Base-by-base conservation (phyloP, 2,888 invertebrate genomes). In the Erebia epiphron region DNA sequence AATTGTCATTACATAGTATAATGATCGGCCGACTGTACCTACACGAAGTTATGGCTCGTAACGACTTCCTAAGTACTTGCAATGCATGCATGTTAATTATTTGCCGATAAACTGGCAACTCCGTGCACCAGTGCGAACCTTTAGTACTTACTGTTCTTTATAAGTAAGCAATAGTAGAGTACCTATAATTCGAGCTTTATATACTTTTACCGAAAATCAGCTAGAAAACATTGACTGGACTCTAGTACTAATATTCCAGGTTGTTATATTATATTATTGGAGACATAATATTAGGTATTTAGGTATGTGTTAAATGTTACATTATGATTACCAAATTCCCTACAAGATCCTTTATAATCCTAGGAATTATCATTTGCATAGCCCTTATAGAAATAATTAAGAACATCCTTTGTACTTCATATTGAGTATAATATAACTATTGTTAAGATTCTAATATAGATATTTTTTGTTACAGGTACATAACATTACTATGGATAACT, bases 41-140 rank as follows among this genome's bases (percentile, higher is more conserved):
- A 77, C 68, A 75, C 74, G 65, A 74, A 75, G 72, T 74, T 76
- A 76, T 71, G 64, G 70, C 72, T 71, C 72, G 72, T 79, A 79
- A 79, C 82, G 79, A 86, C 86, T 89, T 86, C 88, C 82, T 87
- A 87, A 89, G 88, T 86, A 86, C 86, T 82, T 67, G 79, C 80
- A 77, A 74, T 69, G 77, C 80, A 72, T 79, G 82, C 86, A 86
- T 87, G 84, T 82, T 83, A 83, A 88, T 85, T 85, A 85, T 78
- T 76, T 78, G 71, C 71, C 72, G 66, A 70, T 72, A 74, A 64
- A 68, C 60, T 57, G 66, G 56, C 62, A 49, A 62, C 62, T 62
- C 21, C 9, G 49, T 21, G 62, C 61, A 62, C 49, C 21, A 62
- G 21, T 49, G 9, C 13, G 21, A 49, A 49, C 21, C 49, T 49